A percentile compares a stretch with the other conserved stretches of the same genome.
Evolutionary conservation across 2,888 invertebrate species (phyloP).

Genomic region (Ichneumoninae sp.): DNA sequence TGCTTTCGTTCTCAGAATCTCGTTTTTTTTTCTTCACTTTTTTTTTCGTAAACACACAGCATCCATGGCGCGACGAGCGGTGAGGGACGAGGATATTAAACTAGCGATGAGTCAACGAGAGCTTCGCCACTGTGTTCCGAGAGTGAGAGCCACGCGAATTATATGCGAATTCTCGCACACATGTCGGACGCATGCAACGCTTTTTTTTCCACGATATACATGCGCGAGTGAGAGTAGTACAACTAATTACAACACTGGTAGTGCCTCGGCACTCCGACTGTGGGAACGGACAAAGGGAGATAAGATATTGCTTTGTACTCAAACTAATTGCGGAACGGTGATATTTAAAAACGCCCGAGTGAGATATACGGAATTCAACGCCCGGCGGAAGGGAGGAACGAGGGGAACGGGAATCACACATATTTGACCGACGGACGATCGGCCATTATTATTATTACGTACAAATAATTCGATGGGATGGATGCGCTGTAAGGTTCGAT

Average conservation of each 20-base stretch:
- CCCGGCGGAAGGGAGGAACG: too few relatives aligned
- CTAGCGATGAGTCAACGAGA: slow-evolving; percentile 64
- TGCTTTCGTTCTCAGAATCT: slow-evolving; percentile 44
- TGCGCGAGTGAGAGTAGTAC: slow-evolving; percentile 60
- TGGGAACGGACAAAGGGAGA: slow-evolving; percentile 79
- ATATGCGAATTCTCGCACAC: slow-evolving; percentile 57
- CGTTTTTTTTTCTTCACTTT: slow-evolving; percentile 21
- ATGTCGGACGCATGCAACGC: slow-evolving; percentile 58
- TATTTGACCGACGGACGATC: slow-evolving; percentile 33
- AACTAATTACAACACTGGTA: slow-evolving; percentile 67
- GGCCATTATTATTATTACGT: slow-evolving; percentile 28
- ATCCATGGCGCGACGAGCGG: slow-evolving; percentile 37
- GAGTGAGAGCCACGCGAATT: slow-evolving; percentile 27
- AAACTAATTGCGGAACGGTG: slow-evolving; percentile 78
- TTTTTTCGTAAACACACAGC: slow-evolving; percentile 39
- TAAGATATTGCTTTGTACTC: slow-evolving; percentile 77
- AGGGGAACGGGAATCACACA: slow-evolving; percentile 14
- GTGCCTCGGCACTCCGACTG: slow-evolving; percentile 47
- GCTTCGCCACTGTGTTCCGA: slow-evolving; percentile 22
- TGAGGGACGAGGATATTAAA: slow-evolving; percentile 40
- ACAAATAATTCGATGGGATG: slow-evolving; percentile 15
- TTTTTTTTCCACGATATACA: slow-evolving; percentile 56
- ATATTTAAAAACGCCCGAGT: slow-evolving; percentile 72
- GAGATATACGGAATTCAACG: slow-evolving; percentile 38
- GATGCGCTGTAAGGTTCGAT: slow-evolving; percentile 10